phyloP scores from a whole-genome alignment of 2,888 invertebrate species.

The Tanypteryx hageni region DNA sequence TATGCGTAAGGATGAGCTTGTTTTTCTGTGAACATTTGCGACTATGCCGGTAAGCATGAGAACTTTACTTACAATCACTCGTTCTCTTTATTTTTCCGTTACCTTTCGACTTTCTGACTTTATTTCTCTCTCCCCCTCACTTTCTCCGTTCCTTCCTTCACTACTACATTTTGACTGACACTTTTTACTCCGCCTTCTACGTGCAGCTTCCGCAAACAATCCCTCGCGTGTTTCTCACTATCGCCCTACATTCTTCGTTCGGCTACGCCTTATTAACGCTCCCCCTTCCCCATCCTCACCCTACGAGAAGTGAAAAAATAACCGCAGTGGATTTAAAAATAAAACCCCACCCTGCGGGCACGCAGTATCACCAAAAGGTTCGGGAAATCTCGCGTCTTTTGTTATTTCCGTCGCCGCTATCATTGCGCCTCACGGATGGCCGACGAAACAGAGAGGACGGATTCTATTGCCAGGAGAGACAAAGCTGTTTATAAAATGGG shows the following conservation, averaged over 20 bases:
- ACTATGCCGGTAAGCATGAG: too few species aligned
- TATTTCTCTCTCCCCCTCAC: too few species aligned
- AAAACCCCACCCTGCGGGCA: not conserved
- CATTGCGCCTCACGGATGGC: not conserved
- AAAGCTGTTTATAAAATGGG: conserved; percentile 28
- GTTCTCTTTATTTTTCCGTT: not conserved
- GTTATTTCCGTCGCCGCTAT: not conserved
- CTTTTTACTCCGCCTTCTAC: too few species aligned
- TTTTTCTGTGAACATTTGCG: too few species aligned
- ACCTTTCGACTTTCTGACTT: too few species aligned
- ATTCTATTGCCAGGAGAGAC: not conserved
- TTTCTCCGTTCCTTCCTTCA: too few species aligned
- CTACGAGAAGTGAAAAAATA: not conserved
- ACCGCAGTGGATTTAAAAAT: not conserved
- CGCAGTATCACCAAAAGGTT: not conserved
- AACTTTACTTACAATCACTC: not conserved
- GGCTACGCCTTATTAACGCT: not conserved
- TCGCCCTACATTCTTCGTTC: not conserved
- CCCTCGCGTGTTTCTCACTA: not conserved
- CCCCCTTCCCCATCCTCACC: not conserved
- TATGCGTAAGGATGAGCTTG: too few species aligned
- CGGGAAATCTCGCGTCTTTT: not conserved
- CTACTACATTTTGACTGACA: too few species aligned
- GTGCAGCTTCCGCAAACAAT: not conserved
- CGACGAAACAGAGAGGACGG: not conserved